Conservation (phyloP, 2,888 invertebrate genomes). For the Linnaemya tessellans region DNA sequence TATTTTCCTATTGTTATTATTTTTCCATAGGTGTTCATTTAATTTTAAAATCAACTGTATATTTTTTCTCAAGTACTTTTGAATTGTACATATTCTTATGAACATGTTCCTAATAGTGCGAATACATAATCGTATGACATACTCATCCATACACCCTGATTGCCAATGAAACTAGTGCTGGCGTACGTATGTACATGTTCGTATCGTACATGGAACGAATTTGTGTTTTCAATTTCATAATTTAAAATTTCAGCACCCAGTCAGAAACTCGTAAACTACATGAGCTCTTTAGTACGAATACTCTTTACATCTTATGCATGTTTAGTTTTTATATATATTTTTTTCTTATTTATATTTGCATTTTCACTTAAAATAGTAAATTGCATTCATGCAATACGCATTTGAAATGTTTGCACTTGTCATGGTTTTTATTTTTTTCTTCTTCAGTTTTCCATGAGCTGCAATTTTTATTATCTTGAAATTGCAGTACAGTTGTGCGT, state of each 20-base stretch:
- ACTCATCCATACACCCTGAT: conserved; percentile 22
- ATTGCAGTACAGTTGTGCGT: conserved; percentile 59
- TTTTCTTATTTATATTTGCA: conserved; percentile 28
- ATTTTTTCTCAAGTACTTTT: neutral
- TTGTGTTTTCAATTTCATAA: conserved; percentile 49
- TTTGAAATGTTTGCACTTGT: conserved; percentile 56
- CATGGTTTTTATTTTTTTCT: conserved; percentile 1
- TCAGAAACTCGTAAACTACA: conserved; percentile 66
- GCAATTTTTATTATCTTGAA: conserved; percentile 38
- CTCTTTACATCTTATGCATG: conserved; percentile 21
- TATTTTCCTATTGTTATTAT: neutral
- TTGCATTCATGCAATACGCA: conserved; percentile 66
- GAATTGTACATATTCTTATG: neutral
- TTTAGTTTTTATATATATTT: conserved; percentile 31
- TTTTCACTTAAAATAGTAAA: conserved; percentile 36
- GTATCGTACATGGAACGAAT: too few relatives aligned
- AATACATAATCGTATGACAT: conserved; percentile 20
- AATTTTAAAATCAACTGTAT: conserved; percentile 6
- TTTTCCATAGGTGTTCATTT: neutral
- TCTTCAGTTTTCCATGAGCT: conserved; percentile 39
- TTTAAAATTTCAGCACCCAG: conserved; percentile 62
- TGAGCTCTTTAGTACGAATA: conserved; percentile 63
- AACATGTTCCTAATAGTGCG: conserved; percentile 4
- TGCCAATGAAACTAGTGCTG: conserved; percentile 21
- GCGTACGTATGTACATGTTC: conserved; percentile 13